phyloP scores from a whole-genome alignment of 2,888 invertebrate genomes.

The Nyleta sp. region DNA sequence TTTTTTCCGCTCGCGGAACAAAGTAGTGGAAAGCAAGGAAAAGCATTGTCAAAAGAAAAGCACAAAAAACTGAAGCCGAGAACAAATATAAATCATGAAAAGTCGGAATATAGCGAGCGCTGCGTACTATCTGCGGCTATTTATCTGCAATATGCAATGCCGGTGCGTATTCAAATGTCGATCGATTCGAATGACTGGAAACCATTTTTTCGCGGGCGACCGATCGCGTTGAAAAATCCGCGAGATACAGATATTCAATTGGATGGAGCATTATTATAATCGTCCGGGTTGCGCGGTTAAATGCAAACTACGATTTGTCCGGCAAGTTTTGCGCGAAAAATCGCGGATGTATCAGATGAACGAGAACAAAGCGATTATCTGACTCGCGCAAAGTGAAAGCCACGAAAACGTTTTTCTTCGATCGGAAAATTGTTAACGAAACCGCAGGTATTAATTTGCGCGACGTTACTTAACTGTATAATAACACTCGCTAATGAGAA shows the following conservation, averaged over 20 bases:
- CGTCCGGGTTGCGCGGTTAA: not conserved
- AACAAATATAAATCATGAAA: constrained; percentile 58
- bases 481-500: constrained; percentile 11
- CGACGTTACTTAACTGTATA: constrained; percentile 10
- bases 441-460: constrained; percentile 24
- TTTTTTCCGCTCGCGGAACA: not conserved
- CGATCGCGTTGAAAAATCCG: constrained; percentile 22
- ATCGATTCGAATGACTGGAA: constrained; percentile 41
- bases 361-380: no score
- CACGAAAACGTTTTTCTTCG: not conserved
- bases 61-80: not conserved
- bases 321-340: no score
- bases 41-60: constrained; percentile 1
- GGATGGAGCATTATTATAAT: constrained; percentile 31
- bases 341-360: no score
- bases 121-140: constrained; percentile 40
- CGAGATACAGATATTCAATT: constrained; percentile 25
- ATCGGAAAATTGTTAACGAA: constrained; percentile 9
- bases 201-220: constrained; percentile 33
- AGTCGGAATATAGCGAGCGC: constrained; percentile 31
- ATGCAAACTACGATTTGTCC: constrained; percentile 10
- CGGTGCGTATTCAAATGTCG: constrained; percentile 59
- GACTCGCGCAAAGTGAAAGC: constrained; percentile 28
- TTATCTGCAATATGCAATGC: constrained; percentile 52
- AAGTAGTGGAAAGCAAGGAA: constrained; percentile 10